phyloP scores from a whole-genome alignment of 1,140 invertebrate species.

The Euura saliciscinereae region DNA sequence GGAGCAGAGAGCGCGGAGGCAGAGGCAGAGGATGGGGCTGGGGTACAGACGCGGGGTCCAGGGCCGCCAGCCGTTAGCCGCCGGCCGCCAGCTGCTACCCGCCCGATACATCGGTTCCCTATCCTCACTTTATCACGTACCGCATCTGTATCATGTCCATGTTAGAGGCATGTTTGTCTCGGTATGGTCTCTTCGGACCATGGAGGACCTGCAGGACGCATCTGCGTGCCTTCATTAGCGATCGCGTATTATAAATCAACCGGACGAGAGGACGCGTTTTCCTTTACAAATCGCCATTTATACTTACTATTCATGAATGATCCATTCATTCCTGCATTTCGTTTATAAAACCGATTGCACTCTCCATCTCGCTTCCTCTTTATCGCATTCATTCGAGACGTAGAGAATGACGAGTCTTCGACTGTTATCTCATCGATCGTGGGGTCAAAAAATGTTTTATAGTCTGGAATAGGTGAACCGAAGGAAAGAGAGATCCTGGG shows the following conservation, averaged over 20 bases:
- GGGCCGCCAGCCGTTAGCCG: neutral
- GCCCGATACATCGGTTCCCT: conserved; percentile 1
- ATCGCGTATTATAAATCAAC: conserved; percentile 41
- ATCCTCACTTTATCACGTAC: conserved; percentile 2
- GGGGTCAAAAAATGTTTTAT: no score
- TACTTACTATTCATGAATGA: conserved; percentile 34
- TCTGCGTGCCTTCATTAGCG: conserved; percentile 35
- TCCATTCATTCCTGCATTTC: conserved; percentile 37
- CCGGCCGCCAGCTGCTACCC: neutral
- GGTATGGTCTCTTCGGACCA: neutral
- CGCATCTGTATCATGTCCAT: conserved; percentile 7
- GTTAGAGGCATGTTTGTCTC: neutral
- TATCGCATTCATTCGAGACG: neutral
- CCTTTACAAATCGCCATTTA: conserved; percentile 40
- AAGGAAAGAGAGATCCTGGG: conserved; percentile 17
- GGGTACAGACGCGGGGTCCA: neutral
- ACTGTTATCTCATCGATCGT: no score
- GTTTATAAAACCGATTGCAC: neutral
- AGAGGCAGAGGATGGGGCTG: conserved; percentile 1
- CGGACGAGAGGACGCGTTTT: conserved; percentile 28
- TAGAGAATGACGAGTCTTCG: no score
- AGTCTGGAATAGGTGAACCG: neutral
- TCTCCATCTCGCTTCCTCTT: neutral
- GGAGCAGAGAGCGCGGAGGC: neutral
- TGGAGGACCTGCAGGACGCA: neutral